Evolutionary conservation across 2,888 invertebrate genomes (phyloP).

Genomic region (Tetragonula carbonaria): DNA sequence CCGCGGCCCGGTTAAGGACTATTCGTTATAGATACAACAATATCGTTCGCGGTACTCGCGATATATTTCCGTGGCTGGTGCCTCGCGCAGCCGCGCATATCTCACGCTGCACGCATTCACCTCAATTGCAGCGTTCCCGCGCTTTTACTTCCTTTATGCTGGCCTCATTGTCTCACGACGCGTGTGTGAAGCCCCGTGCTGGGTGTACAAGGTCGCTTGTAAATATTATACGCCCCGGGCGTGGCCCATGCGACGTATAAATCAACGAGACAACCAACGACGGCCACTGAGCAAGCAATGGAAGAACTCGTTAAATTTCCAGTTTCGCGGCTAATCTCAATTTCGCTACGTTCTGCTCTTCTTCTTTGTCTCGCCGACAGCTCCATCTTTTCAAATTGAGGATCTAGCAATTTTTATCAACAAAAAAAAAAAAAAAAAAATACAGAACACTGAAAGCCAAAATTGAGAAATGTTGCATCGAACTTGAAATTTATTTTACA

Average conservation of each 20-base stretch:
- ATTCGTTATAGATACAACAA: constrained; percentile 34
- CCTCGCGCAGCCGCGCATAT: constrained; percentile 57
- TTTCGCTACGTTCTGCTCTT: too few relatives aligned
- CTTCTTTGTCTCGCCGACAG: too few relatives aligned
- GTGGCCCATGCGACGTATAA: constrained; percentile 71
- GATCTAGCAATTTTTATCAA: too few relatives aligned
- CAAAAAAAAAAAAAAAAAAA: too few relatives aligned
- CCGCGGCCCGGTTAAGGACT: not conserved
- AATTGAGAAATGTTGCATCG: too few relatives aligned
- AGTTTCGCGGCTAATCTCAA: not conserved
- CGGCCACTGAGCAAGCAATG: constrained; percentile 60
- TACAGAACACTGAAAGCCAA: too few relatives aligned
- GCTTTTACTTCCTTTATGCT: constrained; percentile 69
- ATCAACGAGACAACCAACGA: constrained; percentile 55
- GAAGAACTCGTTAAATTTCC: constrained; percentile 55
- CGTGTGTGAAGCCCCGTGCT: constrained; percentile 14
- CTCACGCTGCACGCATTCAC: constrained; percentile 64
- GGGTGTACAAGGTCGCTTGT: constrained; percentile 68
- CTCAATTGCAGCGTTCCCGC: constrained; percentile 65
- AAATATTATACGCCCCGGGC: constrained; percentile 72
- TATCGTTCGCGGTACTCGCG: constrained; percentile 28
- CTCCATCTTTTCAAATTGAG: too few relatives aligned
- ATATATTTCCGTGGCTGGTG: constrained; percentile 40
- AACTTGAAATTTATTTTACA: too few relatives aligned
- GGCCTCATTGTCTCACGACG: constrained; percentile 63